A percentile compares a stretch with the other conserved stretches of the same genome.
These are phyloP conservation scores for Chorisops tibialis DNA, from an alignment of 2,888 invertebrate species.

Conservation along the genomic window DNA sequence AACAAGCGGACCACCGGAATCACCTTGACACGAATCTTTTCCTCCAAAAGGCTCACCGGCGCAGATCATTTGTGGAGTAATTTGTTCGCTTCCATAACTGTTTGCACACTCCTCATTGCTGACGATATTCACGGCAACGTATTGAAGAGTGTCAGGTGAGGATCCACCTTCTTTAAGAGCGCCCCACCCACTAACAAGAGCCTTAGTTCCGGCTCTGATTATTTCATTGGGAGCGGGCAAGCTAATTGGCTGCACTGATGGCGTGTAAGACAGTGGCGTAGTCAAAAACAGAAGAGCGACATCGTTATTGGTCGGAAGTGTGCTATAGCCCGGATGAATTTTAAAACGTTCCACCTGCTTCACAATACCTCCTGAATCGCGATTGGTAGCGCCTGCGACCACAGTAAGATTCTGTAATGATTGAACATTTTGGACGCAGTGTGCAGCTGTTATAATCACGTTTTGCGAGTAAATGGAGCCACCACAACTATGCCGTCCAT, in stretches of 20 bases:
- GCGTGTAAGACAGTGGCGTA: conserved; percentile 48
- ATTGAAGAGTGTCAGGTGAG: not conserved
- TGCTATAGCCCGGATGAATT: not conserved
- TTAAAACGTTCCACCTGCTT: not conserved
- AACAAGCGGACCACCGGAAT: conserved; percentile 29
- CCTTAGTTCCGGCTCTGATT: conserved; percentile 2
- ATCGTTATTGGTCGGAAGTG: conserved; percentile 27
- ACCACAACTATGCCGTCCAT: conserved; percentile 54
- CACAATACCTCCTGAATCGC: not conserved
- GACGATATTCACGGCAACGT: conserved; percentile 1
- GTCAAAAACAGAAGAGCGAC: conserved; percentile 33
- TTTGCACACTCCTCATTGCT: conserved; percentile 32
- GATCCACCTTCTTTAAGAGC: conserved; percentile 29
- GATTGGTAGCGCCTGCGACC: conserved; percentile 52
- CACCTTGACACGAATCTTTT: conserved; percentile 27
- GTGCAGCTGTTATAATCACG: conserved; percentile 55
- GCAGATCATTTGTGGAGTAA: conserved; percentile 32
- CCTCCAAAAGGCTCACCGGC: conserved; percentile 33
- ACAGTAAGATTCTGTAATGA: conserved; percentile 40
- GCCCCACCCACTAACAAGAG: conserved; percentile 33
- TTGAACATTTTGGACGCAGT: conserved; percentile 50
- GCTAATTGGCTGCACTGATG: conserved; percentile 47
- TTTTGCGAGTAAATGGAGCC: conserved; percentile 53
- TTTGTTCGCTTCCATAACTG: conserved; percentile 19
- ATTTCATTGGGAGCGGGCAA: conserved; percentile 44